Evolutionary conservation across 2,797 vertebrate species (phyloP).

Genomic region (Cyclura pinguis): DNA sequence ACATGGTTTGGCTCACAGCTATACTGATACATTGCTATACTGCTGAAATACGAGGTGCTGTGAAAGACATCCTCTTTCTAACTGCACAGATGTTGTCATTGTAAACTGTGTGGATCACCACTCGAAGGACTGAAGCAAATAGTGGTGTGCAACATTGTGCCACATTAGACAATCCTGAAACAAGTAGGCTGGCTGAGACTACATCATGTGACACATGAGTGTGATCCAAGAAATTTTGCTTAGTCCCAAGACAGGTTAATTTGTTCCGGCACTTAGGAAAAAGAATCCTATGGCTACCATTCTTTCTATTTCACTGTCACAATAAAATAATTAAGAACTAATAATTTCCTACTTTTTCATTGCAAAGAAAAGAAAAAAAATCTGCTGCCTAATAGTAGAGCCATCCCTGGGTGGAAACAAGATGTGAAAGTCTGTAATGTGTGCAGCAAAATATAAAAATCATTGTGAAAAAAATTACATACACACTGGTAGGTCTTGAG

Average conservation of each 20-base stretch:
- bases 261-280: background rate
- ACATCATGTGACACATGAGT: no score
- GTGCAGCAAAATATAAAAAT: background rate
- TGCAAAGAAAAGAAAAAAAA: background rate
- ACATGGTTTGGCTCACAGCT: background rate
- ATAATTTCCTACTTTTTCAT: background rate
- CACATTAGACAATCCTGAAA: background rate
- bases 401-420: background rate
- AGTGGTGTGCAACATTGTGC: background rate
- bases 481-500: constrained; percentile 77
- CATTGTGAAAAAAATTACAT: constrained; percentile 63
- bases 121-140: background rate
- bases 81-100: background rate
- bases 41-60: background rate
- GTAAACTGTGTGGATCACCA: background rate
- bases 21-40: background rate
- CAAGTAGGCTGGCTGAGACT: background rate
- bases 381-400: background rate
- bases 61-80: background rate
- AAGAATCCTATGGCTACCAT: background rate
- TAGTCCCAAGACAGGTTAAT: background rate
- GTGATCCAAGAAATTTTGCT: background rate
- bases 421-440: background rate
- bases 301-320: background rate
- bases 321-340: background rate